Evolutionary conservation across 2,797 vertebrate genomes (phyloP), one percentile per base, ranked within the genome.

Genomic region (Enteromius trimaculatus): DNA sequence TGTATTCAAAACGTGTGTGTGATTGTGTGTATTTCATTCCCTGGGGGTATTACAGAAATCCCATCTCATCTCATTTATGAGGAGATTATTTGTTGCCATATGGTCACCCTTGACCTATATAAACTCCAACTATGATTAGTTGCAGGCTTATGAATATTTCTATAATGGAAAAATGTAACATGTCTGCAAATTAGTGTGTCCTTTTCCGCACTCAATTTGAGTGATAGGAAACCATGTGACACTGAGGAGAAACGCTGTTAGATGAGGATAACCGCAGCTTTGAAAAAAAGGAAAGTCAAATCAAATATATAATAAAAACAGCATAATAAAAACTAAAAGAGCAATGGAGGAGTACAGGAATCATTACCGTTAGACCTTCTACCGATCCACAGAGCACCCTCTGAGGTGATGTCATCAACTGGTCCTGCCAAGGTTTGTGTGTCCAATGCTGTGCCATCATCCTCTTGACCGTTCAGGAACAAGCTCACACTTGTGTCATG

Each of bases 381-480:
- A 88, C 97, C 97, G 82, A 98, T 93, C 92, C 90, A 88, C 88
- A 96, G 85, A 75, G 89, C 74, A 37, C 91, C 91, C 55, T 92
- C 91, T 39, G 90, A 89, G 16, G 79, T 89, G 80, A 89, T 85
- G 87, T 96, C 95, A 78, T 78, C 80, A 81, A 97, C 66, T 44
- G 93, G 86, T 81, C 89, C 91, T 66, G 53, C 86, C 77, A 98
- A 93, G 83, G 90, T 92, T 85, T 92, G 94, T 65, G 95, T 92
- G 89, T 96, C 95, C 89, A 97, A 97, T 51, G 96, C 93, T 44
- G 93, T 96, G 49, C 91, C 92, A 81, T 97, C 96, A 58, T 96
- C 95, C 91, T 99, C 96, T 71, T 96, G 92, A 3, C 97, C 97
- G 87, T 99, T 92, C 89, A 98, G 87, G 87, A 98, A 98, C 79